Evolutionary conservation across 35 echinoderm and acorn worm genomes (phyloP), one percentile per base, ranked within the genome.

Genomic region (Holothuria glaberrima): DNA sequence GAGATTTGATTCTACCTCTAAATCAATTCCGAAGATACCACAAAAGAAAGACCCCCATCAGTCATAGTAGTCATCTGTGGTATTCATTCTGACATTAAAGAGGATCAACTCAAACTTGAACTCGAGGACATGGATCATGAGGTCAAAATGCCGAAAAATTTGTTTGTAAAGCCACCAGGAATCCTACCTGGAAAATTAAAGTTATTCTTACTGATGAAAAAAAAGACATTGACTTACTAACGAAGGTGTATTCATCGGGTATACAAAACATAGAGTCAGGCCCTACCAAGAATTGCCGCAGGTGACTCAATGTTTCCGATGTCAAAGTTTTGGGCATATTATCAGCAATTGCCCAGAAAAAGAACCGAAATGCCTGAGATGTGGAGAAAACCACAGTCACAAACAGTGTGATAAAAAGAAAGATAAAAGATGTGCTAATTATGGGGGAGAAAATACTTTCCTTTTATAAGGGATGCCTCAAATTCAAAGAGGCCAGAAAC

Each of bases 361-460:
- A 19, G 24, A 69, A 6, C 25, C 66, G 7, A 69, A 69, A 27
- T 69, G 66, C 66, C 66, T 69, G 0, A 69, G 66, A 69, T 24
- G 66, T 33, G 31, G 66, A 0, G 66, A 17, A 9, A 27, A 12
- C 4, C 66, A 69, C 25, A 27, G 2, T 29, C 13, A 19, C 12
- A 69, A 69, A 44, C 19, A 75, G 17, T 75, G 71, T 38, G 20
- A 9, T 20, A 32, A 75, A 20, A 12, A 13, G 0, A 75, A 44
- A 75, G 71, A 36, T 4, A 75, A 75, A 75, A 30, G 36, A 38
- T 75, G 71, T 38, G 71, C 71, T 12, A 75, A 35, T 20, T 75
- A 30, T 22, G 71, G 71, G 9, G 30, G 71, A 9, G 27, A 30
- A 0, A 31, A 75, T 75, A 9, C 63, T 75, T 0, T 31, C 66